Base-by-base conservation (phyloP, 2,113 vertebrate species). In the Phylloscopus trochiloides region DNA sequence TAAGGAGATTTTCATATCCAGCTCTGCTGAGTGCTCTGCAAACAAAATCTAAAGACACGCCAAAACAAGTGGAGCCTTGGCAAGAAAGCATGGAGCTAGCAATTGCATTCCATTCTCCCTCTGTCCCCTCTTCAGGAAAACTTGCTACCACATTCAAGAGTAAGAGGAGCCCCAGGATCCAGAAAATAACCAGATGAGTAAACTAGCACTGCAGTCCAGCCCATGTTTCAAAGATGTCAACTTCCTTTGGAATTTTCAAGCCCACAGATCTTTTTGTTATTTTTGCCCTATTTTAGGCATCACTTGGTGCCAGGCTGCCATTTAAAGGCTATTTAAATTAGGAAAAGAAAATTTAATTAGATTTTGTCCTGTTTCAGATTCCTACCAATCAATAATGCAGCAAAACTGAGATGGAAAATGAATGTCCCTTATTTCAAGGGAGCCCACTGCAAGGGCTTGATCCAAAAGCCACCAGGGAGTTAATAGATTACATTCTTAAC, bases 401-500 rank as follows among this genome's bases (percentile, higher is more conserved):
- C 17, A 92, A 88, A 90, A 62, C 4, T 1, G 3, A 83, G 55
- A 55, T 11, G 14, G 55, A 80, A 86, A 80, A 80, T 0, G 0
- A 67, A 88, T 12, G 31, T 31, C 68, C 67, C 48, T 48, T 81
- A 38, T 80, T 92, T 92, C 65, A 86, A 75, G n/a, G 80, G 10
- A 67, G 52, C 62, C 68, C 72, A 55, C 19, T 67, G 54, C 11
- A 66, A 83, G 18, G 34, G 55, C 40, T 65, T 63, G 59, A 92
- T 94, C 82, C 82, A 94, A 94, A 92, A 47, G 14, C 59, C 71
- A 74, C 92, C 80, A 72, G 65, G 40, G 43, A 62, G 82, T 91
- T 59, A 75, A 80, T 86, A 59, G 61, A 92, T 92, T 91, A 91
- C 36, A 31, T 71, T 83, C 75, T 74, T 96, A 96, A 97, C 79